Percentiles rank a stretch among this genome's conserved stretches.
These are phyloP conservation scores for Istiophorus platypterus DNA, from an alignment of 2,113 vertebrate species.

Conservation along the genomic window DNA sequence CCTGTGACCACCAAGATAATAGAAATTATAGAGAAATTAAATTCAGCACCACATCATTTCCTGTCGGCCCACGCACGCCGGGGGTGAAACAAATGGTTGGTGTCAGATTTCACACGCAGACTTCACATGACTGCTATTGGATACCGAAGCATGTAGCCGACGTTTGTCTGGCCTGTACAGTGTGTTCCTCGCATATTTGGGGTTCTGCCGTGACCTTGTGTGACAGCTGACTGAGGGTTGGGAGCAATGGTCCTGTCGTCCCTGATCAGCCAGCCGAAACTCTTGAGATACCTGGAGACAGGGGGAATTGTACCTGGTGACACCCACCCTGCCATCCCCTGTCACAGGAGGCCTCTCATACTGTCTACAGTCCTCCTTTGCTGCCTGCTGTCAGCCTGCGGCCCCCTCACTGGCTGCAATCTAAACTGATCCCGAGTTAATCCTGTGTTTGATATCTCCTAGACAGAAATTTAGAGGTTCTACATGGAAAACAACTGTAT, in stretches of 20 bases:
- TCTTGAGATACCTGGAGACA: constrained; percentile 64
- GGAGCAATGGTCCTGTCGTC: constrained; percentile 78
- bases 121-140: not conserved
- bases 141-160: constrained; percentile 35
- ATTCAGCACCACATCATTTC: constrained; percentile 62
- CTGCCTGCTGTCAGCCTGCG: constrained; percentile 57
- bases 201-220: constrained; percentile 70
- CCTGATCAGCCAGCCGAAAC: constrained; percentile 83
- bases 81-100: constrained; percentile 15
- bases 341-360: constrained; percentile 65
- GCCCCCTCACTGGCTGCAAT: constrained; percentile 21
- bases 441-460: constrained; percentile 30
- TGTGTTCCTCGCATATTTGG: constrained; percentile 47
- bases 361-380: constrained; percentile 44
- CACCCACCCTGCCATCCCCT: constrained; percentile 75
- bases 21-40: constrained; percentile 74
- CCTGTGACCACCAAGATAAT: constrained; percentile 75
- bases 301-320: constrained; percentile 79
- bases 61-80: constrained; percentile 34
- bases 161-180: constrained; percentile 37
- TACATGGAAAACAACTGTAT: not conserved
- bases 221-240: constrained; percentile 85
- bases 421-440: constrained; percentile 21
- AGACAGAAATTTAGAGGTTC: constrained; percentile 8
- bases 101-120: constrained; percentile 24